phyloP scores from a whole-genome alignment of 1,140 invertebrate species.

The Aradophagus sp. region DNA sequence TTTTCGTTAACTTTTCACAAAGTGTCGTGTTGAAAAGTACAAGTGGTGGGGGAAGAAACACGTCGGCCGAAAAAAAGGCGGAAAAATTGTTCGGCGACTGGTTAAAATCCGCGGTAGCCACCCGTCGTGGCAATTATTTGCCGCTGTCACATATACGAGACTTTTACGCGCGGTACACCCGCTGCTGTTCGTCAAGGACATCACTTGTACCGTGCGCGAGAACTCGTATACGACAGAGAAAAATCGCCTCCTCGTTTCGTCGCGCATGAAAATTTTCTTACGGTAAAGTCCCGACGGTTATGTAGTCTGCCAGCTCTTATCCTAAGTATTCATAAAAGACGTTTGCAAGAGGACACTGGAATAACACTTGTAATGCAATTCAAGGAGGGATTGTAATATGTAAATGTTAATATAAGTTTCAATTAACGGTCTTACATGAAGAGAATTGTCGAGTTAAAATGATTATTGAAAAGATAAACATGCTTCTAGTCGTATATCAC shows the following conservation, averaged over 20 bases:
- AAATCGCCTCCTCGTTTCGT: constrained; percentile 12
- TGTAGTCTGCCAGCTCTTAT: not conserved
- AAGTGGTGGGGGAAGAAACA: constrained; percentile 8
- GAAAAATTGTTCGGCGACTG: constrained; percentile 23
- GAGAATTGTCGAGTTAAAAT: too few relatives aligned
- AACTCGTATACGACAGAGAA: constrained; percentile 9
- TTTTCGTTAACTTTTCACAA: too few relatives aligned
- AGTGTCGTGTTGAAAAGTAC: too few relatives aligned
- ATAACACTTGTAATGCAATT: constrained; percentile 9
- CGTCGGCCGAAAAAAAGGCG: constrained; percentile 8
- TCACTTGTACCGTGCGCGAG: constrained; percentile 16
- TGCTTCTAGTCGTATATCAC: too few relatives aligned
- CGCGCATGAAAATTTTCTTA: constrained; percentile 7
- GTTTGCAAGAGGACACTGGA: constrained; percentile 4
- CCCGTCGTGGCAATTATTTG: constrained; percentile 37
- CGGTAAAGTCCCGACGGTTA: not conserved
- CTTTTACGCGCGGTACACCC: constrained; percentile 40
- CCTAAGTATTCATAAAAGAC: constrained; percentile 8
- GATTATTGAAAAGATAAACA: too few relatives aligned
- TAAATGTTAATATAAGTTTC: too few relatives aligned
- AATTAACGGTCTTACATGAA: too few relatives aligned
- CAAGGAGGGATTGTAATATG: constrained; percentile 3
- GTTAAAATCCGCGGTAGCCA: constrained; percentile 23
- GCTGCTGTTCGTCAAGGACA: constrained; percentile 40
- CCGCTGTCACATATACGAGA: constrained; percentile 35